Evolutionary conservation across 1,140 invertebrate species (phyloP).

Genomic region (Pentalonia nigronervosa): DNA sequence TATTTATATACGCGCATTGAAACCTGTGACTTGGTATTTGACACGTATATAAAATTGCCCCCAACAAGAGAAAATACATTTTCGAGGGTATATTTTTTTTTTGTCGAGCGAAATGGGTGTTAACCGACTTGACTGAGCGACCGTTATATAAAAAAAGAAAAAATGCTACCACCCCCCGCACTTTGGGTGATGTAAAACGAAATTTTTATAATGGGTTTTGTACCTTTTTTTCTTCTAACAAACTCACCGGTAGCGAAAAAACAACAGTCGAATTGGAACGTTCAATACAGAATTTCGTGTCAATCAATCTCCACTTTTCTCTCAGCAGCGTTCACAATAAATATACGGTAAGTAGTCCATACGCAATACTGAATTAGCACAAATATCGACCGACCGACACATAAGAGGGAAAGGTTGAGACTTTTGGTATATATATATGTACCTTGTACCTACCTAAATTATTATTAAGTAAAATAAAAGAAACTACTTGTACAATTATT

Average conservation of each 20-base stretch:
- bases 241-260: background rate
- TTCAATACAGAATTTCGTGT: background rate
- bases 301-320: conserved; percentile 33
- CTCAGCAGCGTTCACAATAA: background rate
- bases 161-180: background rate
- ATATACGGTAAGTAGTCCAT: background rate
- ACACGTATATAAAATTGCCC: background rate
- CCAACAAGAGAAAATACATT: conserved; percentile 7
- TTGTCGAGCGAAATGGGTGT: background rate
- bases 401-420: background rate
- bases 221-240: background rate
- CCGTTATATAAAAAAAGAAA: background rate
- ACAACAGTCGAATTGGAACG: background rate
- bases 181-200: background rate
- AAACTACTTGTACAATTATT: background rate
- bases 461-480: background rate
- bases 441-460: background rate
- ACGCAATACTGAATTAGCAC: background rate
- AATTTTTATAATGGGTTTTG: background rate
- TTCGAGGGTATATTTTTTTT: background rate
- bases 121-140: background rate
- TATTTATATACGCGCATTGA: background rate
- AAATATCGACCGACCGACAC: background rate
- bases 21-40: background rate
- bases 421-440: too few species aligned